Conservation (phyloP, 2,888 invertebrate genomes). For the Blastobasis lacticolella region DNA sequence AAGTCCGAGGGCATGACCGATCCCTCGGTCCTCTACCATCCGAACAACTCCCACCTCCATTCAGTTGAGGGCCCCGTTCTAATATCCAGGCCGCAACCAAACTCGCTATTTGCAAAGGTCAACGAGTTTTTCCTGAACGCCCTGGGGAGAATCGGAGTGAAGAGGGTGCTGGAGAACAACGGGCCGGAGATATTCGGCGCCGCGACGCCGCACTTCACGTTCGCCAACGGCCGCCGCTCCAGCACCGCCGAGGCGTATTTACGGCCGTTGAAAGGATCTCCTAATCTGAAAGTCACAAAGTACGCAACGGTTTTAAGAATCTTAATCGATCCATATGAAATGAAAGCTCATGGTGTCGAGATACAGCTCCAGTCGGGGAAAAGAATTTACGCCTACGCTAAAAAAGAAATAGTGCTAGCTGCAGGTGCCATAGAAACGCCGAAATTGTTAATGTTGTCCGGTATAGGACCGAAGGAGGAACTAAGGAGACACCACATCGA, state of each 20-base stretch:
- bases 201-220: constrained; percentile 28
- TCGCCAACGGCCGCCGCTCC: constrained; percentile 43
- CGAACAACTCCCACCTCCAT: constrained; percentile 22
- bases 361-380: constrained; percentile 28
- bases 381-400: constrained; percentile 32
- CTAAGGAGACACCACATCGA: constrained; percentile 34
- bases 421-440: constrained; percentile 52
- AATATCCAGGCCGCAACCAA: constrained; percentile 25
- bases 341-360: constrained; percentile 39
- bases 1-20: constrained; percentile 33
- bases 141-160: constrained; percentile 29
- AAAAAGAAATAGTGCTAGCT: constrained; percentile 48
- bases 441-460: constrained; percentile 54
- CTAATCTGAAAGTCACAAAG: constrained; percentile 46
- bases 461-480: constrained; percentile 45
- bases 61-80: constrained; percentile 27
- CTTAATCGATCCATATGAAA: constrained; percentile 34
- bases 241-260: constrained; percentile 57
- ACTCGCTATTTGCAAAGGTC: constrained; percentile 19
- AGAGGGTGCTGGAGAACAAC: constrained; percentile 25
- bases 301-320: constrained; percentile 41
- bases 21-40: constrained; percentile 17
- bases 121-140: constrained; percentile 23
- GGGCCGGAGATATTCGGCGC: constrained; percentile 27
- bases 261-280: constrained; percentile 28